A percentile compares a stretch with the other conserved stretches of the same genome.
These are phyloP conservation scores for Tridacna gigas DNA, from an alignment of 2,888 invertebrate genomes.

Conservation along the genomic window DNA sequence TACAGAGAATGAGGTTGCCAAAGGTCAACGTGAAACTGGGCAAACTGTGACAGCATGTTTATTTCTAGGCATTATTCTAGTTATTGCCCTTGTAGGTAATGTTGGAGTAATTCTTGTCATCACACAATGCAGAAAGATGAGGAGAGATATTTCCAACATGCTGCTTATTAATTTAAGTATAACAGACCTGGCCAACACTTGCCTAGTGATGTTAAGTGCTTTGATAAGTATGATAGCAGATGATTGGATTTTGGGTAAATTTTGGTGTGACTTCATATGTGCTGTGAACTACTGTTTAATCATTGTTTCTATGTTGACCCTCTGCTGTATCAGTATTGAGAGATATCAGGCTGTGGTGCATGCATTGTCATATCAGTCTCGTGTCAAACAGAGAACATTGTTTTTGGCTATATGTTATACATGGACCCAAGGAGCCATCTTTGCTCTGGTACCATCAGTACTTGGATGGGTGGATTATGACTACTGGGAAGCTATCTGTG, in stretches of 20 bases:
- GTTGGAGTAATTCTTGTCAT: conserved; percentile 77
- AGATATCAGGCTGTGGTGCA: conserved; percentile 80
- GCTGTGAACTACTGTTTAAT: conserved; percentile 83
- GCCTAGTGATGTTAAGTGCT: conserved; percentile 78
- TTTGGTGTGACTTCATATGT: conserved; percentile 78
- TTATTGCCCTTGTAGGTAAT: conserved; percentile 75
- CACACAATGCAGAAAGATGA: conserved; percentile 57
- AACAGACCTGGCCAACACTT: conserved; percentile 76
- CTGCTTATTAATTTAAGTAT: conserved; percentile 81
- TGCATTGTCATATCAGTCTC: conserved; percentile 74
- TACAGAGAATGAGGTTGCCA: background rate
- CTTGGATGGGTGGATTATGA: conserved; percentile 81
- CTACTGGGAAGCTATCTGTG: conserved; percentile 83
- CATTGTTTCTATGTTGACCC: conserved; percentile 83
- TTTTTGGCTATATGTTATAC: conserved; percentile 70
- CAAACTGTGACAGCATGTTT: conserved; percentile 52
- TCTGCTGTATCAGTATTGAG: conserved; percentile 83
- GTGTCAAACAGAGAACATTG: conserved; percentile 68
- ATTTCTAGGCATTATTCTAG: conserved; percentile 69
- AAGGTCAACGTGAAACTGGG: background rate
- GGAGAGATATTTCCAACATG: conserved; percentile 75
- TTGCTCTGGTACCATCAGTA: conserved; percentile 75
- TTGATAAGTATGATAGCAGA: conserved; percentile 70
- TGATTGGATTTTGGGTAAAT: conserved; percentile 65
- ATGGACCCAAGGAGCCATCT: conserved; percentile 81